Evolutionary conservation across 2,888 invertebrate species (phyloP).

Genomic region (Lasioglossum calceatum): DNA sequence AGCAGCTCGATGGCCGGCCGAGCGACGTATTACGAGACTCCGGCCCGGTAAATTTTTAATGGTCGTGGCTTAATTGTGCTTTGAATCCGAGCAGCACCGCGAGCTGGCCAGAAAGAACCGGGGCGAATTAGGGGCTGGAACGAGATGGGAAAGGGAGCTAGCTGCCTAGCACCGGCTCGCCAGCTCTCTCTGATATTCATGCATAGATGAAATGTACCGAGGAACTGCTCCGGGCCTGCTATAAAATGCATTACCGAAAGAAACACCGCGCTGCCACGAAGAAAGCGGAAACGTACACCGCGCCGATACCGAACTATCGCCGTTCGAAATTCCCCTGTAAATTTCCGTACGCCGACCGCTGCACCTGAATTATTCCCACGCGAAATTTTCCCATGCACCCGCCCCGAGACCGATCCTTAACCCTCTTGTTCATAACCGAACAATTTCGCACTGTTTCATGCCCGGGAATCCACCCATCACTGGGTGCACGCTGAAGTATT

Average conservation of each 20-base stretch:
- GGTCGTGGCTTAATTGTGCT: slow-evolving; percentile 78
- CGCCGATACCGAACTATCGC: slow-evolving; percentile 32
- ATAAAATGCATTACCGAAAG: slow-evolving; percentile 76
- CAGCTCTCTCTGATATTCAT: slow-evolving; percentile 69
- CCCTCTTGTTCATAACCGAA: neutral
- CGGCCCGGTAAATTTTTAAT: slow-evolving; percentile 77
- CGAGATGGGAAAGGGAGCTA: slow-evolving; percentile 43
- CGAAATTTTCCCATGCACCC: neutral
- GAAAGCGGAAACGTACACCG: slow-evolving; percentile 29
- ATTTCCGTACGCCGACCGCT: neutral
- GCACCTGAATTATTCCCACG: slow-evolving; percentile 32
- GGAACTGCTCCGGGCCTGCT: slow-evolving; percentile 61
- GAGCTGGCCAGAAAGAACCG: slow-evolving; percentile 52
- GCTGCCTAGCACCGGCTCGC: neutral
- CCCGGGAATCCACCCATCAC: neutral
- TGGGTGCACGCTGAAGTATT: neutral
- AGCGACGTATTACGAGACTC: slow-evolving; percentile 65
- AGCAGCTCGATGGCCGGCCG: slow-evolving; percentile 55
- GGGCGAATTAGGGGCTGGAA: slow-evolving; percentile 46
- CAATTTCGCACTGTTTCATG: neutral
- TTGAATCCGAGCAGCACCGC: slow-evolving; percentile 71
- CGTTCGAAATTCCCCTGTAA: slow-evolving; percentile 33
- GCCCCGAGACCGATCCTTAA: neutral
- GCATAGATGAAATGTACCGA: slow-evolving; percentile 73
- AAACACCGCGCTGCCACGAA: slow-evolving; percentile 22